These are phyloP conservation scores for Furnarius figulus DNA, from an alignment of 2,113 vertebrate species.

Conservation along the genomic window DNA sequence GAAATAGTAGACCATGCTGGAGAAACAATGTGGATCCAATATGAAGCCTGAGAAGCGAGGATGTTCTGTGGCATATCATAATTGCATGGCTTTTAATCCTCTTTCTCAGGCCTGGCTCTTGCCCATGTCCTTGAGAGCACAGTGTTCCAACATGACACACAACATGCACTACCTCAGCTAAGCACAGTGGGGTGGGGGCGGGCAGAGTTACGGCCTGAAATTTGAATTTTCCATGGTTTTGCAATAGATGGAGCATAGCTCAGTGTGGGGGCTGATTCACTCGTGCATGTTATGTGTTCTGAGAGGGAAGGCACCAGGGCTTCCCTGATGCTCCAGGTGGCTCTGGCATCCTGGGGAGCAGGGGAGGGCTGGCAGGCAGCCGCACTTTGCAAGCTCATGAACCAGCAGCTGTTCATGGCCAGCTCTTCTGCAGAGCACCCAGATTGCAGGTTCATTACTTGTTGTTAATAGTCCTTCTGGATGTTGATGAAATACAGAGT, in stretches of 20 bases:
- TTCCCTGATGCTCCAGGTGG: rapidly evolving
- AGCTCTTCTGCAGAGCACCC: background rate
- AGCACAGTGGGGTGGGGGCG: rapidly evolving
- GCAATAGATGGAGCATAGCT: rapidly evolving
- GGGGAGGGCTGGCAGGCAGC: rapidly evolving
- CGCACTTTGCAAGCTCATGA: background rate
- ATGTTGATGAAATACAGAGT: background rate
- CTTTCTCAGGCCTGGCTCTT: background rate
- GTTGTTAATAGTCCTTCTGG: background rate
- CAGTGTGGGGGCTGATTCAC: background rate
- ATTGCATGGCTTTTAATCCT: background rate
- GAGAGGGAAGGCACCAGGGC: background rate
- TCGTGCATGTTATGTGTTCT: rapidly evolving
- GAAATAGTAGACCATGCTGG: background rate
- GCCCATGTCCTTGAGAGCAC: background rate
- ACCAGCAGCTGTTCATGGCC: background rate
- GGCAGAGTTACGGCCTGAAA: background rate
- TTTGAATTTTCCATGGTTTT: background rate
- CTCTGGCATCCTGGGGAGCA: background rate
- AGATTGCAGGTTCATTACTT: background rate
- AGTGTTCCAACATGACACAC: background rate
- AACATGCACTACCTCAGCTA: background rate
- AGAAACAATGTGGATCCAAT: background rate
- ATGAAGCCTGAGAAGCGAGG: background rate
- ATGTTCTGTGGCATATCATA: background rate